These are phyloP conservation scores for Cynaeus angustus DNA, from an alignment of 2,888 invertebrate genomes.

Conservation along the genomic window DNA sequence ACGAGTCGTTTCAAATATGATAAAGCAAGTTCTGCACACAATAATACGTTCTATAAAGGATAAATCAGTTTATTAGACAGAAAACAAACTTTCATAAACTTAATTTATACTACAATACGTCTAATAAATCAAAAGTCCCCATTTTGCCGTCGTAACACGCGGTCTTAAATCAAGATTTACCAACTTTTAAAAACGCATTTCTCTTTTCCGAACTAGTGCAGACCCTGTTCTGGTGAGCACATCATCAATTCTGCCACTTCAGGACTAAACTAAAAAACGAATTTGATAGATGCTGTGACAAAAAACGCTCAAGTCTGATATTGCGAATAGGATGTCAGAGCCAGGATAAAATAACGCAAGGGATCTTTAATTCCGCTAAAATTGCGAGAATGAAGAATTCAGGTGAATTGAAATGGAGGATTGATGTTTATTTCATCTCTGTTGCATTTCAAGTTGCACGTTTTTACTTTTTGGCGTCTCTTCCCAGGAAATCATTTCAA, in stretches of 20 bases:
- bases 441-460: slow-evolving; percentile 9
- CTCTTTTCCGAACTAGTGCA: not conserved
- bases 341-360: not conserved
- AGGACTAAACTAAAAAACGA: not conserved
- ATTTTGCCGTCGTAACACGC: not conserved
- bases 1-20: slow-evolving; percentile 8
- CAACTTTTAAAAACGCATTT: slow-evolving; percentile 23
- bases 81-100: slow-evolving; percentile 24
- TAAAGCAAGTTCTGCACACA: not conserved
- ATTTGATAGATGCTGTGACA: slow-evolving; percentile 1
- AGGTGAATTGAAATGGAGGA: slow-evolving; percentile 11
- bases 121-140: slow-evolving; percentile 18
- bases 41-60: slow-evolving; percentile 11
- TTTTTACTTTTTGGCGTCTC: not conserved
- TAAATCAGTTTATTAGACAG: slow-evolving; percentile 23
- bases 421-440: slow-evolving; percentile 14
- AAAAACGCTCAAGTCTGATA: slow-evolving; percentile 4
- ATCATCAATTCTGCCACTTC: not conserved
- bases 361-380: slow-evolving; percentile 17
- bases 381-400: slow-evolving; percentile 20
- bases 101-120: slow-evolving; percentile 26
- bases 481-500: slow-evolving; percentile 21
- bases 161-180: slow-evolving; percentile 5
- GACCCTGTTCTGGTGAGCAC: not conserved
- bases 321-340: not conserved